Evolutionary conservation across 2,888 invertebrate species (phyloP).

Genomic region (Aporophyla lueneburgensis): DNA sequence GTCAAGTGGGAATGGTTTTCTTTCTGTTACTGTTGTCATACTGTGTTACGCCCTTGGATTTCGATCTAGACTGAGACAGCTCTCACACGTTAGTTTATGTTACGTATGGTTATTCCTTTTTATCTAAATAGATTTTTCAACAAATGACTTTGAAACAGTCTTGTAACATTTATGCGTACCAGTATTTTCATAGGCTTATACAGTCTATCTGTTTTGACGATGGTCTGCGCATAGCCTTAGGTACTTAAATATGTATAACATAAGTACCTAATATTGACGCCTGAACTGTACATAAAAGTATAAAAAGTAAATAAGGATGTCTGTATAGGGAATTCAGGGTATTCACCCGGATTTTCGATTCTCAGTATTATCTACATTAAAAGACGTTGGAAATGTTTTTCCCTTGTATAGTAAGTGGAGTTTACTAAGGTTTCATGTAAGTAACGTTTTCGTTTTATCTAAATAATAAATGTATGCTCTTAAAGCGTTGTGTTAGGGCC

Average conservation of each 20-base stretch:
- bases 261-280: conserved; percentile 19
- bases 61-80: too few relatives aligned
- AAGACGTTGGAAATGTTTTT: conserved; percentile 11
- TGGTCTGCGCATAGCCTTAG: conserved; percentile 3
- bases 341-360: conserved; percentile 16
- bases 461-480: conserved; percentile 42
- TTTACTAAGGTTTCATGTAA: conserved; percentile 18
- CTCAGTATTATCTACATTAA: conserved; percentile 6
- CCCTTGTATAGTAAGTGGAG: conserved; percentile 10
- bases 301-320: conserved; percentile 23
- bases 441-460: conserved; percentile 30
- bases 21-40: too few relatives aligned
- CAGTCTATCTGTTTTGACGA: not conserved
- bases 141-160: too few relatives aligned
- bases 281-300: conserved; percentile 22
- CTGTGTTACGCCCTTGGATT: too few relatives aligned
- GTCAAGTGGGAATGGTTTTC: too few relatives aligned
- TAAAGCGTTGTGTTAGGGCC: conserved; percentile 8
- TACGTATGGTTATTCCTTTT: too few relatives aligned
- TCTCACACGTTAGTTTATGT: too few relatives aligned
- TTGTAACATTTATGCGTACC: too few relatives aligned
- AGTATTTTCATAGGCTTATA: not conserved
- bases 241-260: conserved; percentile 3
- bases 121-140: too few relatives aligned
- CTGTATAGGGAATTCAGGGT: conserved; percentile 12